Conservation (phyloP, 92 coral and sea anemone genomes). For the Galaxea fascicularis region DNA sequence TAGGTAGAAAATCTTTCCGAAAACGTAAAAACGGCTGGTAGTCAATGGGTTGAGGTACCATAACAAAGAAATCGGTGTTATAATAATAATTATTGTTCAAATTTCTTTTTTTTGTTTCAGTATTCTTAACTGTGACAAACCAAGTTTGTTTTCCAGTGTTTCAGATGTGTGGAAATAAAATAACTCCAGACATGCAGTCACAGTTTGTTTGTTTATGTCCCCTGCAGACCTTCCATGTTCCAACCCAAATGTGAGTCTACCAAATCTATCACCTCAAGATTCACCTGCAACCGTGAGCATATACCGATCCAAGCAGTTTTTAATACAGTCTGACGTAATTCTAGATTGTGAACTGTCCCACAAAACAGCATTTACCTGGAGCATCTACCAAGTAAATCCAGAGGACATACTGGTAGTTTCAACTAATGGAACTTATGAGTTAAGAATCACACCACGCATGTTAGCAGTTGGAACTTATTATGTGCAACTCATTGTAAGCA, state of each 20-base stretch:
- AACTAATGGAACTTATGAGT: neutral
- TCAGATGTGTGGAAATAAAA: neutral
- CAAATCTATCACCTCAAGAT: conserved; percentile 1
- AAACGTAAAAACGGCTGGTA: no score
- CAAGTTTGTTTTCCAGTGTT: neutral
- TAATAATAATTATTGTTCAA: no score
- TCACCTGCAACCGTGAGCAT: conserved; percentile 24
- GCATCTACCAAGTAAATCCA: neutral
- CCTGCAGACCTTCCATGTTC: neutral
- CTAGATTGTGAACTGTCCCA: conserved; percentile 24
- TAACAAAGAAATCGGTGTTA: no score
- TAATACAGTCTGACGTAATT: conserved; percentile 15
- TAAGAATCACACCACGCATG: conserved; percentile 28
- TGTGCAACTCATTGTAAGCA: conserved; percentile 40
- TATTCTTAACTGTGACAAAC: neutral
- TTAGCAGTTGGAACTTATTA: conserved; percentile 42
- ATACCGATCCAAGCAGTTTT: conserved; percentile 16
- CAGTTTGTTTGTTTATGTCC: neutral
- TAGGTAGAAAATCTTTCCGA: no score
- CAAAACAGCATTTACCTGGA: conserved; percentile 44
- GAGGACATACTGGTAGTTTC: neutral
- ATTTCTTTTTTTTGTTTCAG: no score
- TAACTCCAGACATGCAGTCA: neutral
- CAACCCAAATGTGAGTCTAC: conserved; percentile 41
- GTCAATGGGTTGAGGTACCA: no score